phyloP scores from a whole-genome alignment of 2,797 vertebrate genomes.

The Choloepus didactylus region DNA sequence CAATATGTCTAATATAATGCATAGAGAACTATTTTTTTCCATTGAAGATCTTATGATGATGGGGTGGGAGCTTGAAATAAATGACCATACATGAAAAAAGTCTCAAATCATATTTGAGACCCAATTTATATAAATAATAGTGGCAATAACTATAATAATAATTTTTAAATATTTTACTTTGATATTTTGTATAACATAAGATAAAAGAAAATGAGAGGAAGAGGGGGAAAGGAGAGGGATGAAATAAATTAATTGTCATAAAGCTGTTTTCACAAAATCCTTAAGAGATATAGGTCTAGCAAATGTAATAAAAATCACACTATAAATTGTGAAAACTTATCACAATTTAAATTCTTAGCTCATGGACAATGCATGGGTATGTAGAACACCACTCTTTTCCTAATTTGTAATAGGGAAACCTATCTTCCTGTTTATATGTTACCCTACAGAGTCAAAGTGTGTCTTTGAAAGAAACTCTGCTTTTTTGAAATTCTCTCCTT shows the following conservation, averaged over 20 bases:
- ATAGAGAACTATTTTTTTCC: neutral
- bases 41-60: neutral
- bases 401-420: neutral
- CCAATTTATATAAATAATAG: neutral
- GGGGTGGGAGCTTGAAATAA: too few relatives aligned
- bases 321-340: neutral
- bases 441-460: neutral
- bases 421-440: neutral
- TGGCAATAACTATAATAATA: neutral
- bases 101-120: neutral
- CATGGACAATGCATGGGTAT: neutral
- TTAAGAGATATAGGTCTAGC: neutral
- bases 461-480: neutral
- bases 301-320: neutral
- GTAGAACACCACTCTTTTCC: neutral
- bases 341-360: neutral
- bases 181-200: neutral
- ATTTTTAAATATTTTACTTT: slow-evolving; percentile 23
- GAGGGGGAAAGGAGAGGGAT: neutral
- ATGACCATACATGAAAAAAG: neutral
- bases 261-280: neutral
- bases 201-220: neutral
- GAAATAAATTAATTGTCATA: slow-evolving; percentile 5
- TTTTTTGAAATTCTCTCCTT: neutral
- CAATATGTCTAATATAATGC: neutral